Base-by-base conservation (phyloP, 2,113 vertebrate species). In the Cephalopholis sonnerati region DNA sequence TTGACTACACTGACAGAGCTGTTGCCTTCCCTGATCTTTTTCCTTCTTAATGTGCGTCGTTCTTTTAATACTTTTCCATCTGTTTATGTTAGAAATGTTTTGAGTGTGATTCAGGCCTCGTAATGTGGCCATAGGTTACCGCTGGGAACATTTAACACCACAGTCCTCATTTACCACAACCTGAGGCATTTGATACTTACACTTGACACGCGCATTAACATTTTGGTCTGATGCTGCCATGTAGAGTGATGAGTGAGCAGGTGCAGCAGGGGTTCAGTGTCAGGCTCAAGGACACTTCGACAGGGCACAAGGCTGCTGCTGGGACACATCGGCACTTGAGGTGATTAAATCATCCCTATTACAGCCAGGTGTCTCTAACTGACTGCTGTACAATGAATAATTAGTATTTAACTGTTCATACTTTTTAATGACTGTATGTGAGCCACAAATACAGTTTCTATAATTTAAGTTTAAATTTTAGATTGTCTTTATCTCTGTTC, bases 281-380 rank as follows among this genome's bases (percentile, higher is more conserved):
- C 76, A 69, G 50, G 72, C 65, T 79, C 80, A 83, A 84, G 81
- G 74, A 84, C 81, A 83, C 18, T 63, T 82, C 7, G 29, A 79
- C 48, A 79, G 59, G 62, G 67, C 44, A 51, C 67, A 66, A 74
- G 83, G 73, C 48, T 77, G 51, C 29, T 51, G n/a, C 51, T 53
- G 66, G 24, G 59, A 72, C 78, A 66, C 59, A 63, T 29, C 5
- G 4, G 22, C 57, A 32, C 55, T 84, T 27, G 41, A 74, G 29
- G 50, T 65, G 73, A 77, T 84, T 69, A 79, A 70, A 74, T 54
- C 0, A 0, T 44, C 17, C 41, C 24, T 11, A 3, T 44, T 68
- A n/a, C 27, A 41, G 12, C 2, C 46, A 53, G 53, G 20, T 46
- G 59, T 46, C 20, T 64, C 20, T 64, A 51, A 77, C 39, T 76